phyloP scores from a whole-genome alignment of 2,113 vertebrate species.

The Noctilio leporinus region DNA sequence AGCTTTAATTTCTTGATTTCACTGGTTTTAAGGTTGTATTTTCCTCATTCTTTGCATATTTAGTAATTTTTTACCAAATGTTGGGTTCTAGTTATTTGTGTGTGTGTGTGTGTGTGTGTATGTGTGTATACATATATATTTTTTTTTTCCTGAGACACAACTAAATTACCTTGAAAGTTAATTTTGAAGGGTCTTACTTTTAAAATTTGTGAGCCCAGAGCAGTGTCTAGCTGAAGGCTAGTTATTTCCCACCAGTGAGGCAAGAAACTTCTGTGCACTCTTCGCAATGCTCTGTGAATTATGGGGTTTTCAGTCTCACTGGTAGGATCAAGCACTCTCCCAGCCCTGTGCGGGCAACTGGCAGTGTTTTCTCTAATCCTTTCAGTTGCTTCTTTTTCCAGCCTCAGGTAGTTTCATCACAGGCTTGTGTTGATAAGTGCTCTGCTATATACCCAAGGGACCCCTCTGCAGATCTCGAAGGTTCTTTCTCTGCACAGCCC shows the following conservation, averaged over 20 bases:
- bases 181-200: neutral
- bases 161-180: neutral
- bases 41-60: neutral
- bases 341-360: neutral
- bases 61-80: neutral
- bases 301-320: neutral
- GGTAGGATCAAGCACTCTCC: neutral
- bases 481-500: neutral
- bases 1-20: neutral
- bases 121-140: neutral
- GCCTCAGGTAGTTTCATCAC: neutral
- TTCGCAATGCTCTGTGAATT: neutral
- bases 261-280: neutral
- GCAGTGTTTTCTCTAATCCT: neutral
- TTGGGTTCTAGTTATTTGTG: neutral
- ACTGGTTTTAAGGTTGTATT: neutral
- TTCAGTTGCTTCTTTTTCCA: neutral
- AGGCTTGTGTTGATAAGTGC: neutral
- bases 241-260: neutral
- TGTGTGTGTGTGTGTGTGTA: neutral
- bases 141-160: neutral
- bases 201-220: neutral
- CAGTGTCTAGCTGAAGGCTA: neutral
- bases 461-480: neutral
- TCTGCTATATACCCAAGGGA: neutral